Base-by-base conservation (phyloP, 2,113 vertebrate genomes). In the Sander vitreus region DNA sequence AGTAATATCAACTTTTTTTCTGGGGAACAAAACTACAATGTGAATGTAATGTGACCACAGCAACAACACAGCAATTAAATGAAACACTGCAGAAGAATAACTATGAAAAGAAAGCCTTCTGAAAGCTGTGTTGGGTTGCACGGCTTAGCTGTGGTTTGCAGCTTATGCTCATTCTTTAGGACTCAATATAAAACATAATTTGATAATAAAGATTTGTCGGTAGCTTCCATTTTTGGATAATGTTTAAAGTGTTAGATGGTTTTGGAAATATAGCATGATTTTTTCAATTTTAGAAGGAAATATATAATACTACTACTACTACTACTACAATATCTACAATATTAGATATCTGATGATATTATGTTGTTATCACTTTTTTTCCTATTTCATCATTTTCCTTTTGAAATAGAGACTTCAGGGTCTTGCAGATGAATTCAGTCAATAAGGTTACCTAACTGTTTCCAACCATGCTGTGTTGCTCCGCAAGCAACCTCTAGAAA, bases 71-170 rank as follows among this genome's bases (percentile, higher is more conserved):
- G 39, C 16, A 23, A 14, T 48, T 39, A 58, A 67, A 76, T 73
- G 45, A 68, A 21, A 36, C n/a, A 6, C 18, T n/a, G 14, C 53
- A 63, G 69, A 8, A 55, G 66, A 72, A 65, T 25, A 58, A 51
- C 73, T 45, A 43, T 74, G 67, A 80, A 74, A 71, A 54, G 27
- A 58, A 68, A 80, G 67, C 30, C 21, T n/a, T 66, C 14, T 21
- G 63, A 66, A 72, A 48, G 68, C 68, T 78, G 64, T 83, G 85
- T 83, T 48, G 70, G 76, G n/a, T 4, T 12, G 53, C 55, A 69
- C 16, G 60, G 64, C 45, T 78, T 5, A 75, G 64, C 64, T 51
- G 53, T 63, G 70, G 30, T 47, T 39, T 47, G 23, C 51, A 57
- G 75, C 66, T 68, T 60, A 83, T 75, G 58, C 47, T 80, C 57